Evolutionary conservation across 2,113 vertebrate species (phyloP), one percentile per base, ranked within the genome.

Genomic region (Heliornis fulica): DNA sequence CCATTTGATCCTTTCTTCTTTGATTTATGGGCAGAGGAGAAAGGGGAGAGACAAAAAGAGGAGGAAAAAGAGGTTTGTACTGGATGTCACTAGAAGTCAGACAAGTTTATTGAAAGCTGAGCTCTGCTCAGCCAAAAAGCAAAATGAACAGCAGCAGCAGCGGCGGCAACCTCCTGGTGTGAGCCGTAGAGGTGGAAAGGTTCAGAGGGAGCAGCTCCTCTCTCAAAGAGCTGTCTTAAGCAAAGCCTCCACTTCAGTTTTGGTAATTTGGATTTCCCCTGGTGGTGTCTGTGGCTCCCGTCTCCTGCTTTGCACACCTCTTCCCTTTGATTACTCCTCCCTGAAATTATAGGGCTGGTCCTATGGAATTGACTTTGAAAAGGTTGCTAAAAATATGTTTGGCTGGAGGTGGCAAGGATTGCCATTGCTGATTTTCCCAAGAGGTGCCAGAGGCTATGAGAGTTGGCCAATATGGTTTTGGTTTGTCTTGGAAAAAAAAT

Each of bases 1-100:
- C 94, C 96, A 98, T 97, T 97, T 97, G 98, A 98, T 98, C 95
- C 90, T 95, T 96, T 97, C 96, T 94, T 94, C 94, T 97, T 96
- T 98, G 98, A 97, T 97, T 97, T 97, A 98, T 94, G 94, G 96
- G 45, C 83, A 96, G 97, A 97, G 87, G 95, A 97, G 88, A 83
- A 96, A 95, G 68, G 82, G 88, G 80, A 84, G 45, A 90, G 56
- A 57, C 89, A 87, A 91, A 91, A 91, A 90, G 92, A 96, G 76
- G 40, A 77, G 31, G 71, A 92, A 80, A 97, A 95, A 63, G 48
- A 89, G 81, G 56, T 81, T 96, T 95, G 96, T 88, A 95, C 66
- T 72, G 10, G 15, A n/a, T 87, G 92, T 94, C 83, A 71, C 86
- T 91, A 91, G 87, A 92, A 90, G 85, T 66, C 50, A 86, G 66